Evolutionary conservation across 2,113 vertebrate species (phyloP).

Genomic region (Tyrannus savana): DNA sequence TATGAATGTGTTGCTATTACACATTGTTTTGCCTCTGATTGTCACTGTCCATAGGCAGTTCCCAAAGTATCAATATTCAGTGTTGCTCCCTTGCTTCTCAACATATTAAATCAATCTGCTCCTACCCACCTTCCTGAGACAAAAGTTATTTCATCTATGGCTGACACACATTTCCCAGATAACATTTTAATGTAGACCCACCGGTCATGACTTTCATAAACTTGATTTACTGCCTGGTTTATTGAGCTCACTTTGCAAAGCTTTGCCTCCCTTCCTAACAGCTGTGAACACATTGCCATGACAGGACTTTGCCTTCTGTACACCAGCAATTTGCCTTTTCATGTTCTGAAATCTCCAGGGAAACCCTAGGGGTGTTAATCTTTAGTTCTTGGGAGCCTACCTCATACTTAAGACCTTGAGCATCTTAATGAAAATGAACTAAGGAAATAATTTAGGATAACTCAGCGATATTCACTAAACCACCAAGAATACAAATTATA

Average conservation of each 20-base stretch:
- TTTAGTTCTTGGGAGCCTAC: not conserved
- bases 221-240: slow-evolving; percentile 50
- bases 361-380: not conserved
- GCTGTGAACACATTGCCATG: slow-evolving; percentile 35
- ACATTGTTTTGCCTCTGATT: not conserved
- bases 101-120: not conserved
- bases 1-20: not conserved
- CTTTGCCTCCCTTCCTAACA: slow-evolving; percentile 34
- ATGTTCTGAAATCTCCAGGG: slow-evolving; percentile 2
- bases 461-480: not conserved
- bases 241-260: slow-evolving; percentile 22
- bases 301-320: slow-evolving; percentile 26
- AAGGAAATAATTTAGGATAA: not conserved
- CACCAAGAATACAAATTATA: not conserved
- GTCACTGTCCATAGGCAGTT: not conserved
- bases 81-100: not conserved
- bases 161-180: slow-evolving; percentile 4
- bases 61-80: not conserved
- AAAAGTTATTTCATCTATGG: not conserved
- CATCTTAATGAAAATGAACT: slow-evolving; percentile 1
- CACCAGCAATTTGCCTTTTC: slow-evolving; percentile 28
- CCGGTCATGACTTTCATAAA: not conserved
- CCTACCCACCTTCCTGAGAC: not conserved
- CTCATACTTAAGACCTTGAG: not conserved
- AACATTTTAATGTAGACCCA: slow-evolving; percentile 24